Base-by-base conservation (phyloP, 2,888 invertebrate species). In the Electrophaes corylata region DNA sequence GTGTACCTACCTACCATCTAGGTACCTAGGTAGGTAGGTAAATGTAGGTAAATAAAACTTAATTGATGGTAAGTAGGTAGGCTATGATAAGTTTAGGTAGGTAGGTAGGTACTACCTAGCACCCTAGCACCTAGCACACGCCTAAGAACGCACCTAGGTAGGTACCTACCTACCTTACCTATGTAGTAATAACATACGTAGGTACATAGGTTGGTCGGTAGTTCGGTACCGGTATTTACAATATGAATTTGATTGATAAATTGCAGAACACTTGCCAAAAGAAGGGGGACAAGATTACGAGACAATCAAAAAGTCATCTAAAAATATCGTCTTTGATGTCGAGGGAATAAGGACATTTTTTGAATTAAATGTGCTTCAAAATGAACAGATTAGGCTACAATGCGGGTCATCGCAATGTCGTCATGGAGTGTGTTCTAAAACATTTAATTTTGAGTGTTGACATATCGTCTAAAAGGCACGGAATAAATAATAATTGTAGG, bases 191-290 rank as follows among this genome's bases (percentile, higher is more conserved):
- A n/a, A n/a, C n/a, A n/a, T n/a, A n/a, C 26, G 20, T 53, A 46
- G 39, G 18, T 40, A 40, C 2, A 19, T 40, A 16, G 3, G n/a
- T n/a, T n/a, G n/a, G n/a, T n/a, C n/a, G n/a, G n/a, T n/a, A n/a
- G n/a, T n/a, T n/a, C n/a, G n/a, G n/a, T n/a, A n/a, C n/a, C n/a
- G 39, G 8, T 45, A 46, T 31, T 16, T 35, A 37, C 26, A 35
- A 77, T 74, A 73, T 60, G 70, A 71, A 72, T 76, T 81, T 84
- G 83, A 90, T 90, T 91, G 88, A 87, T 84, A 89, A 88, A 91
- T 90, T 91, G 87, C 87, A 87, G 84, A 78, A 76, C 73, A 74
- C 66, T 71, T 73, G 67, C 76, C 72, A 72, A 83, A 79, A 80
- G 73, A 45, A 75, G 75, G 84, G 84, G 84, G 79, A 76, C 53